Percentiles rank a stretch among this genome's conserved stretches.
Conservation (phyloP, 1,140 invertebrate genomes). For the Drosophila ambigua region DNA sequence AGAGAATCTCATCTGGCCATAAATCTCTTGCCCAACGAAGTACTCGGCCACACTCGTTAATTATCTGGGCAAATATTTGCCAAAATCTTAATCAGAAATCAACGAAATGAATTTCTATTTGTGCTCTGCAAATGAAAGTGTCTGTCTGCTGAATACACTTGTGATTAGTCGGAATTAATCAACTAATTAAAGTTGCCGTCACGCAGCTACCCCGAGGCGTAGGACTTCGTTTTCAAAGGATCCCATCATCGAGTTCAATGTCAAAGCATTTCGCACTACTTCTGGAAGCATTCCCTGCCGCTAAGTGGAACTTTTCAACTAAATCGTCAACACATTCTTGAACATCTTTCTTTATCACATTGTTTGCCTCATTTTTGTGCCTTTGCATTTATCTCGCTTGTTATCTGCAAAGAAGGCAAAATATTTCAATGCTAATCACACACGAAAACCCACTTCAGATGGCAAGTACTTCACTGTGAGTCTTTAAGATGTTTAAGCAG, state of each 20-base stretch:
- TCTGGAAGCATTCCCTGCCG: not conserved
- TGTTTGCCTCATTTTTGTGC: slow-evolving; percentile 20
- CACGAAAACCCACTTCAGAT: slow-evolving; percentile 1
- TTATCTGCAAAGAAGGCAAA: slow-evolving; percentile 18
- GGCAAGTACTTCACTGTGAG: slow-evolving; percentile 25
- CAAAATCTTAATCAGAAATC: slow-evolving; percentile 7
- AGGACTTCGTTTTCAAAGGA: not conserved
- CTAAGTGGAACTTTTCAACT: not conserved
- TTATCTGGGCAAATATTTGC: slow-evolving; percentile 33
- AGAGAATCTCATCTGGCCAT: not conserved
- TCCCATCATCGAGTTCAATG: slow-evolving; percentile 4
- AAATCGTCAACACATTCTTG: slow-evolving; percentile 17
- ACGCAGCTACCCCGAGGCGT: not conserved
- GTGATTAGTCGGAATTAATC: slow-evolving; percentile 28
- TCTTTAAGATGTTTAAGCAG: not conserved
- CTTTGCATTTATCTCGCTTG: slow-evolving; percentile 29
- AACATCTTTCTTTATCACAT: slow-evolving; percentile 17
- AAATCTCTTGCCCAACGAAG: too few relatives aligned
- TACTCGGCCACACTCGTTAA: not conserved
- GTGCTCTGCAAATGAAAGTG: slow-evolving; percentile 18
- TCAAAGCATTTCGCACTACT: not conserved
- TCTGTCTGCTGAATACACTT: slow-evolving; percentile 21
- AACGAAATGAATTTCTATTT: slow-evolving; percentile 21
- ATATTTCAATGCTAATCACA: not conserved
- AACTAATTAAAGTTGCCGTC: slow-evolving; percentile 31